Percentiles rank a stretch among this genome's conserved stretches.
phyloP scores from a whole-genome alignment of 2,888 invertebrate species.

The Conops quadrifasciatus region DNA sequence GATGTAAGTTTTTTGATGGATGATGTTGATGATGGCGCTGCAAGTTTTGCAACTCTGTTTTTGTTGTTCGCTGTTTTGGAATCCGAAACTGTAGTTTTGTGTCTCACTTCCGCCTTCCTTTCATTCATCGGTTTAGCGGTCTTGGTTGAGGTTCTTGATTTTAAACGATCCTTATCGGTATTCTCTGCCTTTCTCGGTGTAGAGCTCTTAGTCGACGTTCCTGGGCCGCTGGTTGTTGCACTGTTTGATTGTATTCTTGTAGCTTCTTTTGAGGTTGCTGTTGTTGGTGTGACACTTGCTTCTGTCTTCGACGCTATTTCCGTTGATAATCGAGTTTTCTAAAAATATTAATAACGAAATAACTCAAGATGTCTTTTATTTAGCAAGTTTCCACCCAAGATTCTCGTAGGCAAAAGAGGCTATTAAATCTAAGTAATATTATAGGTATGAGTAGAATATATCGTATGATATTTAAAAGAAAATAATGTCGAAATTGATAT shows the following conservation, averaged over 20 bases:
- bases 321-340: constrained; percentile 12
- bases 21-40: constrained; percentile 8
- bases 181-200: neutral
- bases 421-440: too few species aligned
- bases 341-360: constrained; percentile 9
- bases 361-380: too few species aligned
- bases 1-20: neutral
- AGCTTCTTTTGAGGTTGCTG: neutral
- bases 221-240: constrained; percentile 13
- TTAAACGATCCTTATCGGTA: neutral
- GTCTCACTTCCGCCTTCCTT: neutral
- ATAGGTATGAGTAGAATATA: too few species aligned
- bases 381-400: too few species aligned
- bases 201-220: neutral
- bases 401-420: too few species aligned
- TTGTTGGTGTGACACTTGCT: neutral
- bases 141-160: constrained; percentile 9
- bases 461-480: too few species aligned
- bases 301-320: constrained; percentile 7
- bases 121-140: constrained; percentile 12
- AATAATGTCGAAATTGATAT: too few species aligned
- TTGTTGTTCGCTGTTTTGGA: constrained; percentile 18
- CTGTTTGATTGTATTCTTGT: constrained; percentile 4
- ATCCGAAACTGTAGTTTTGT: neutral
- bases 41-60: neutral